Evolutionary conservation across 2,113 vertebrate species (phyloP), one percentile per base, ranked within the genome.

Genomic region (Chaenogobius annularis): DNA sequence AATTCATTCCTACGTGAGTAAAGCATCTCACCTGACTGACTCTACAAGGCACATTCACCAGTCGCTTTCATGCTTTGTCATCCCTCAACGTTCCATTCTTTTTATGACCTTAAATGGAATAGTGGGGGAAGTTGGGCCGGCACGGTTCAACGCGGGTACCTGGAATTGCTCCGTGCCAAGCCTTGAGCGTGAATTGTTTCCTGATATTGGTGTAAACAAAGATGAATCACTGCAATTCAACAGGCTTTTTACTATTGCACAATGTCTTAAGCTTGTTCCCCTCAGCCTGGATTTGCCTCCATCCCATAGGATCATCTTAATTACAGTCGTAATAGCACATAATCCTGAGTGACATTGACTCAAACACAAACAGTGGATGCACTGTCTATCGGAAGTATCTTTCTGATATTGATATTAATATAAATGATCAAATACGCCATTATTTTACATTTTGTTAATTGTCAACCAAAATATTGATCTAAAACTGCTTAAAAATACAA

Each of bases 51-150:
- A n/a, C 35, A 63, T 54, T 17, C 11, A 64, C 74, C 78, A 82
- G 23, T 72, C 84, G 85, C 68, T 75, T 15, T 19, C 10, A 0
- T 81, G 19, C 65, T 43, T 62, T 72, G 46, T 80, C 70, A 70
- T 61, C 72, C 6, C 23, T 14, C 17, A 48, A 10, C 10, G 56
- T 8, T 4, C 31, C 6, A 17, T 40, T 43, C 2, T 23, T 10
- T 3, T 52, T 48, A 15, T 10, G n/a, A 65, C 83, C 78, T 78
- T 85, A 82, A 72, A 88, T 70, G 76, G 83, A 17, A 74, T 6
- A 23, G 46, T 70, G 12, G 48, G 59, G 1, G 10, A 20, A 10
- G 11, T 62, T 55, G 52, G 52, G 11, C 17, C 6, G 11, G n/a
- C 47, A 35, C 50, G 64, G 35, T 68, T 55, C 44, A 40, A 66